Evolutionary conservation across 2,888 invertebrate species (phyloP), one percentile per base, ranked within the genome.

Genomic region (Poecilus cupreus): DNA sequence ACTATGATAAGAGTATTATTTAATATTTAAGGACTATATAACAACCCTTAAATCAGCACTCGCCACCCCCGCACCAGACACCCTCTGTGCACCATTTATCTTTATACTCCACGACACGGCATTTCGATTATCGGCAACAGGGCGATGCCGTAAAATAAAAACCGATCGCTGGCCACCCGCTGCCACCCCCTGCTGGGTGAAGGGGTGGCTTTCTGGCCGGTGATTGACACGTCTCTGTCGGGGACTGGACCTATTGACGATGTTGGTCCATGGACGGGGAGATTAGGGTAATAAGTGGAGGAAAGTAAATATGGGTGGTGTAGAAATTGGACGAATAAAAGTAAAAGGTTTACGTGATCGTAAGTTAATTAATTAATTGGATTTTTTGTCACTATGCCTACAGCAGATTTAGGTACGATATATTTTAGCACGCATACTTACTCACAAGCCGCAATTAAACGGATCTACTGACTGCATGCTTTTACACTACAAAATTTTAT

Each of bases 81-180:
- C 32, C 32, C 32, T 32, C 4, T 3, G 4, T 32, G 49, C 11
- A 54, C 87, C 87, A 87, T 88, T 88, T 88, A 88, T 88, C 88
- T 87, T 88, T 88, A 88, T 88, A 86, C 86, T 85, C 43, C 85
- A 86, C 86, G 87, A 89, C 89, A 89, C 85, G 86, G 87, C 85
- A 88, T 88, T 88, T 89, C 89, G 88, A 89, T 89, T 89, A 89
- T 86, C 87, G 86, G 85, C 88, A 86, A 86, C 87, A 85, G 88
- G 83, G 88, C 85, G 83, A 84, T 83, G 82, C 84, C 86, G 85
- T 87, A 86, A 87, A 88, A 86, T 75, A 82, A 82, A 81, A 82
- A 79, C 80, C 79, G 70, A 82, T 80, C 77, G 24, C 49, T 72
- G 24, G 72, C 18, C 43, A 43, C 24, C 43, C 22, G 22, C 70